Evolutionary conservation across 2,888 invertebrate species (phyloP).

Genomic region (Eremobia ochroleuca): DNA sequence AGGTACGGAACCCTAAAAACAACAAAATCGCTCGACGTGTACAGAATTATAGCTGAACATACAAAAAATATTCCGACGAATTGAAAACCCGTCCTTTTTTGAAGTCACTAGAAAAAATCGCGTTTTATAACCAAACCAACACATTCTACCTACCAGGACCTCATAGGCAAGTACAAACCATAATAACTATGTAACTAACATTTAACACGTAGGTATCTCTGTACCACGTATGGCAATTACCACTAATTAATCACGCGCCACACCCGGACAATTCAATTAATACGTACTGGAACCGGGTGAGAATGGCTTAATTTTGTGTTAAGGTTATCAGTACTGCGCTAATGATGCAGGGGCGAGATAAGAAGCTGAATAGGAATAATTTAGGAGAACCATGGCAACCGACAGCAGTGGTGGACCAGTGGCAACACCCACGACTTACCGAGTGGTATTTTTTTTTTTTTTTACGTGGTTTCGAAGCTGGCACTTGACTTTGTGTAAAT

Average conservation of each 20-base stretch:
- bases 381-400: background rate
- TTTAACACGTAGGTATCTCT: background rate
- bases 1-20: too few relatives aligned
- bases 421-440: too few relatives aligned
- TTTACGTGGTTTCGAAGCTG: too few relatives aligned
- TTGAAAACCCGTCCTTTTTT: background rate
- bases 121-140: background rate
- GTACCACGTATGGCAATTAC: conserved; percentile 8
- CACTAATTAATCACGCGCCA: conserved; percentile 38
- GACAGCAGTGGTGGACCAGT: background rate
- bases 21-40: too few relatives aligned
- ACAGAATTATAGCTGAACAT: background rate
- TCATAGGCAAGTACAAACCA: background rate
- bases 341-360: background rate
- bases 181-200: conserved; percentile 5
- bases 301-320: conserved; percentile 18
- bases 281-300: conserved; percentile 26
- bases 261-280: conserved; percentile 38
- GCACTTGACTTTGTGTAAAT: too few relatives aligned
- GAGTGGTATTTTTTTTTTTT: too few relatives aligned
- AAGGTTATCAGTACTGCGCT: conserved; percentile 1
- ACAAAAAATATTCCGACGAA: background rate
- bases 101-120: background rate
- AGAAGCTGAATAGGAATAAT: background rate
- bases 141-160: background rate